Conservation (phyloP, 1,140 invertebrate species). For the Drosophila arizonae region DNA sequence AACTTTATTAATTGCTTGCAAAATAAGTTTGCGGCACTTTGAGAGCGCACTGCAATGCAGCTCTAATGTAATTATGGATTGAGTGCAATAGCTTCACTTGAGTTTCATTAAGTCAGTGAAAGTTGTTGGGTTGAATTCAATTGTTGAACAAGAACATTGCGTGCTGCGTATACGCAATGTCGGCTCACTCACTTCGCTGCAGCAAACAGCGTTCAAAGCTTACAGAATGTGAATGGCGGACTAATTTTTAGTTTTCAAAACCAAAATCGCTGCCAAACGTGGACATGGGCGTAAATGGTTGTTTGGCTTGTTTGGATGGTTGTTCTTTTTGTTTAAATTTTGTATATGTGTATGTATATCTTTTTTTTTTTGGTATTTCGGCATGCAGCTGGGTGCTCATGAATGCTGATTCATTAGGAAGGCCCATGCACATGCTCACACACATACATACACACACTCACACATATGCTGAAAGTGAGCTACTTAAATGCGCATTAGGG, state of each 20-base stretch:
- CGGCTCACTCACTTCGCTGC: neutral
- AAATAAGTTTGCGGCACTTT: slow-evolving; percentile 25
- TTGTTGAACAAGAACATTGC: slow-evolving; percentile 12
- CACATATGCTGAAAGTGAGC: slow-evolving; percentile 5
- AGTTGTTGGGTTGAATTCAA: slow-evolving; percentile 31
- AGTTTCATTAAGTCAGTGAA: slow-evolving; percentile 24
- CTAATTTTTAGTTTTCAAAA: slow-evolving; percentile 62
- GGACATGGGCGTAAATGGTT: slow-evolving; percentile 24
- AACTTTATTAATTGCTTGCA: slow-evolving; percentile 43
- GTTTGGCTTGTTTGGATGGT: slow-evolving; percentile 25
- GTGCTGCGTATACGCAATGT: slow-evolving; percentile 25
- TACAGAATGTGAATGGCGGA: slow-evolving; percentile 48
- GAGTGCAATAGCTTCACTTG: slow-evolving; percentile 33
- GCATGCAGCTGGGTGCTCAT: slow-evolving; percentile 34
- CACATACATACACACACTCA: slow-evolving; percentile 8
- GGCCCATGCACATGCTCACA: slow-evolving; percentile 33
- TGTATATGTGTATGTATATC: neutral
- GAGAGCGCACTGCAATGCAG: slow-evolving; percentile 17
- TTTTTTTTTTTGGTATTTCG: neutral
- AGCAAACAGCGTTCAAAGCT: neutral
- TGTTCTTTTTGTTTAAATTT: slow-evolving; percentile 7
- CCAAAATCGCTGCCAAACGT: slow-evolving; percentile 44
- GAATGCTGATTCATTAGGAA: slow-evolving; percentile 74
- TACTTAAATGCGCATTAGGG: slow-evolving; percentile 68
- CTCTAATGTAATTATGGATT: slow-evolving; percentile 55